Evolutionary conservation across 2,888 invertebrate species (phyloP).

Genomic region (Eulithis prunata): DNA sequence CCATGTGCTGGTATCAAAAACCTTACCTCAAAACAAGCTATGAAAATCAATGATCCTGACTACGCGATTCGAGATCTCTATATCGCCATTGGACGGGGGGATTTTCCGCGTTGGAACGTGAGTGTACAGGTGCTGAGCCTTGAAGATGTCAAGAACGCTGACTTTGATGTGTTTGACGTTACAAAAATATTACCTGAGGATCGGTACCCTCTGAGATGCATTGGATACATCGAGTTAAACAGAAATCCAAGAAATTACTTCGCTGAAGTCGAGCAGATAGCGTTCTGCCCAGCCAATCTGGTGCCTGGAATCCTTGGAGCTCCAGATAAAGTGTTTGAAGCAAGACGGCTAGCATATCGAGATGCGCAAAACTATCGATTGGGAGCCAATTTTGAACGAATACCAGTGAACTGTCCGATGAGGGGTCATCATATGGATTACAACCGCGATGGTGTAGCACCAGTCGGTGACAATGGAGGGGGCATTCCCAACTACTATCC

Average conservation of each 20-base stretch:
- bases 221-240: slow-evolving; percentile 92
- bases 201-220: slow-evolving; percentile 92
- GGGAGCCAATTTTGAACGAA: slow-evolving; percentile 94
- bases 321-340: slow-evolving; percentile 95
- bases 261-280: slow-evolving; percentile 95
- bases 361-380: slow-evolving; percentile 94
- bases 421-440: slow-evolving; percentile 86
- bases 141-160: slow-evolving; percentile 89
- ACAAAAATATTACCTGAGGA: slow-evolving; percentile 92
- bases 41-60: slow-evolving; percentile 91
- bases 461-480: slow-evolving; percentile 90
- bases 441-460: slow-evolving; percentile 93
- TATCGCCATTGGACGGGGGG: slow-evolving; percentile 90
- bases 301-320: slow-evolving; percentile 95
- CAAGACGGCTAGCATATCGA: slow-evolving; percentile 92
- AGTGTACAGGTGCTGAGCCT: slow-evolving; percentile 93
- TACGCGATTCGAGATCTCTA: slow-evolving; percentile 93
- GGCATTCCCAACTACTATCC: slow-evolving; percentile 97
- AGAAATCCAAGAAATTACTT: slow-evolving; percentile 95
- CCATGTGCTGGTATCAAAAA: slow-evolving; percentile 94
- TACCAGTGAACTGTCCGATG: slow-evolving; percentile 97
- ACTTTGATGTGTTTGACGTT: slow-evolving; percentile 95
- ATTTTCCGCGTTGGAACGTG: slow-evolving; percentile 90
- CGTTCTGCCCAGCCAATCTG: slow-evolving; percentile 93
- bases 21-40: slow-evolving; percentile 86